Conservation (phyloP, 2,113 vertebrate species). For the Bubo bubo region DNA sequence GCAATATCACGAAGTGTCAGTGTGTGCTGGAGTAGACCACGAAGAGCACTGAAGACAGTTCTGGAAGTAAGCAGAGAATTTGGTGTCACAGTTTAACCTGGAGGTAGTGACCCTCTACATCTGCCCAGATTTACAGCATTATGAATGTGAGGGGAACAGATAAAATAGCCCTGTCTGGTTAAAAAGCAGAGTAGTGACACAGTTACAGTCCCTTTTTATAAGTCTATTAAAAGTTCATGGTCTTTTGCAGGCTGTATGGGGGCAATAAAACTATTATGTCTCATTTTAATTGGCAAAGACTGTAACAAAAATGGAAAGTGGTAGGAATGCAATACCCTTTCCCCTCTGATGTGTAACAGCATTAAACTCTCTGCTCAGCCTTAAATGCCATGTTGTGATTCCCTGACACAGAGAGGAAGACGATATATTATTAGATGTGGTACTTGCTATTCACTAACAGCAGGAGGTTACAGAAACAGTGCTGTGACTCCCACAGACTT, state of each 20-base stretch:
- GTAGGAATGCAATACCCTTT: not conserved
- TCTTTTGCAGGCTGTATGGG: slow-evolving; percentile 31
- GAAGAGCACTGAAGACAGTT: not conserved
- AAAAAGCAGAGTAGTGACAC: slow-evolving; percentile 43
- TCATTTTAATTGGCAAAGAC: slow-evolving; percentile 26
- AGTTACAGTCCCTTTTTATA: slow-evolving; percentile 52
- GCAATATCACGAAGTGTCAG: not conserved
- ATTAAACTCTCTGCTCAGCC: not conserved
- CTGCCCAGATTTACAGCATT: not conserved
- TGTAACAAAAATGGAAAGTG: not conserved
- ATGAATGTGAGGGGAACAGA: not conserved
- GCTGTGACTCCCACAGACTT: not conserved
- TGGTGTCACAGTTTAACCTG: not conserved
- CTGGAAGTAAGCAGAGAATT: not conserved
- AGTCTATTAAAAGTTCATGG: slow-evolving; percentile 61
- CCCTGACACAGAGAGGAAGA: not conserved
- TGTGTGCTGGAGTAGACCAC: not conserved
- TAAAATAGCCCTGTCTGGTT: not conserved
- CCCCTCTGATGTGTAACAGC: not conserved
- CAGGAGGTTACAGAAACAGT: not conserved
- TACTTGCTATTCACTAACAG: not conserved
- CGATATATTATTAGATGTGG: not conserved
- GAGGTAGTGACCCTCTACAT: not conserved
- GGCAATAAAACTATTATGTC: slow-evolving; percentile 54
- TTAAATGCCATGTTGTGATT: not conserved